phyloP scores from a whole-genome alignment of 2,797 vertebrate species.

The Neomorphus geoffroyi region DNA sequence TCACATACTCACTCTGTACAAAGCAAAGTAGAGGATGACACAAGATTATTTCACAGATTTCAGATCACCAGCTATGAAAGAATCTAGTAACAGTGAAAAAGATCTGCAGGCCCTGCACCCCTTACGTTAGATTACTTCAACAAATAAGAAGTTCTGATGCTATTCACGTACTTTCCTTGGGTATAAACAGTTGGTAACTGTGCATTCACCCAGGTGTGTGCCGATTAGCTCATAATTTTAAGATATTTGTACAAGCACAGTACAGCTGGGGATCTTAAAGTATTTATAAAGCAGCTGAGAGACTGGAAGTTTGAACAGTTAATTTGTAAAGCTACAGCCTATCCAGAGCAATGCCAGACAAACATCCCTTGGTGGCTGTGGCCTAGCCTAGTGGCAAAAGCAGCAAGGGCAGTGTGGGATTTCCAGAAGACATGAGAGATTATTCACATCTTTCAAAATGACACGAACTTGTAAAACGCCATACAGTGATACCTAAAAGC shows the following conservation, averaged over 20 bases:
- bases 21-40: background rate
- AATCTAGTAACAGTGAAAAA: background rate
- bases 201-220: background rate
- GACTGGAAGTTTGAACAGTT: background rate
- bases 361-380: background rate
- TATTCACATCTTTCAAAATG: background rate
- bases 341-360: background rate
- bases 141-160: background rate
- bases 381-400: background rate
- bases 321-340: conserved; percentile 24
- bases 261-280: conserved; percentile 1
- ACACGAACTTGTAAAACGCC: background rate
- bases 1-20: background rate
- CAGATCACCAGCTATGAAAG: background rate
- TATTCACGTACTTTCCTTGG: background rate
- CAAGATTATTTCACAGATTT: background rate
- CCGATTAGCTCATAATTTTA: background rate
- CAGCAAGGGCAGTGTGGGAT: fast-evolving
- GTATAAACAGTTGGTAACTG: background rate
- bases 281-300: conserved; percentile 3
- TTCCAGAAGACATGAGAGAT: background rate
- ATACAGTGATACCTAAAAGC: background rate
- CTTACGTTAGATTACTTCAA: background rate
- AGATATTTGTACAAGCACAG: background rate
- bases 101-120: background rate